These are phyloP conservation scores for Sebastes hubbsi DNA, from an alignment of 2,797 vertebrate genomes.

Conservation along the genomic window DNA sequence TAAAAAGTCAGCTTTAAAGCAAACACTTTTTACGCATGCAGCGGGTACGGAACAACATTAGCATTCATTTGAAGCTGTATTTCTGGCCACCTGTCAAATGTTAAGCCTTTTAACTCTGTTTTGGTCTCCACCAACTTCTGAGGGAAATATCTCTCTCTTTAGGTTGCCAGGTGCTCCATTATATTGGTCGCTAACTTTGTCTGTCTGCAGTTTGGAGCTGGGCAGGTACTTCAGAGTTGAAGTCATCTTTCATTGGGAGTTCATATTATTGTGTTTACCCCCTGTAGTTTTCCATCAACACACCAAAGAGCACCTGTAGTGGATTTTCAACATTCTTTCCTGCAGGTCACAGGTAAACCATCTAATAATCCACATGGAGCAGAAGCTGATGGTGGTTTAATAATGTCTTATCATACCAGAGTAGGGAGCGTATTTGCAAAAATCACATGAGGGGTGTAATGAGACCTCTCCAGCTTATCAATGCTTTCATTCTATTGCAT, in stretches of 20 bases:
- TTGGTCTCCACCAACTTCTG: not conserved
- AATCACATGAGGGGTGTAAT: not conserved
- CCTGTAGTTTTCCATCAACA: conserved; percentile 13
- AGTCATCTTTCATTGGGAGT: not conserved
- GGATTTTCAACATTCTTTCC: not conserved
- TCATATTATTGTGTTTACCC: not conserved
- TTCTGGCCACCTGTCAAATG: not conserved
- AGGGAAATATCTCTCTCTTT: not conserved
- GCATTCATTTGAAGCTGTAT: not conserved
- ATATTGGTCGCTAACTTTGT: no score
- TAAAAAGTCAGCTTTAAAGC: not conserved
- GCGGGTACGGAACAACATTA: not conserved
- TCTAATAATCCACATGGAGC: not conserved
- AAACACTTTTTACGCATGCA: not conserved
- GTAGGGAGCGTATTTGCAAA: not conserved
- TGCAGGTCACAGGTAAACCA: conserved; percentile 4
- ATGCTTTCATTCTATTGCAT: not conserved
- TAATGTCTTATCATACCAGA: conserved; percentile 10
- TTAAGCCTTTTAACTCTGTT: not conserved
- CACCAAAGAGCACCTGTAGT: not conserved
- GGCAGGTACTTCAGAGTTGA: not conserved
- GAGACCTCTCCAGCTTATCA: not conserved
- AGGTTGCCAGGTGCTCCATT: not conserved
- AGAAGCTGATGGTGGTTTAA: conserved; percentile 2
- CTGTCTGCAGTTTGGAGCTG: no score